phyloP scores from a whole-genome alignment of 2,888 invertebrate species.

The Ochropleura plecta region DNA sequence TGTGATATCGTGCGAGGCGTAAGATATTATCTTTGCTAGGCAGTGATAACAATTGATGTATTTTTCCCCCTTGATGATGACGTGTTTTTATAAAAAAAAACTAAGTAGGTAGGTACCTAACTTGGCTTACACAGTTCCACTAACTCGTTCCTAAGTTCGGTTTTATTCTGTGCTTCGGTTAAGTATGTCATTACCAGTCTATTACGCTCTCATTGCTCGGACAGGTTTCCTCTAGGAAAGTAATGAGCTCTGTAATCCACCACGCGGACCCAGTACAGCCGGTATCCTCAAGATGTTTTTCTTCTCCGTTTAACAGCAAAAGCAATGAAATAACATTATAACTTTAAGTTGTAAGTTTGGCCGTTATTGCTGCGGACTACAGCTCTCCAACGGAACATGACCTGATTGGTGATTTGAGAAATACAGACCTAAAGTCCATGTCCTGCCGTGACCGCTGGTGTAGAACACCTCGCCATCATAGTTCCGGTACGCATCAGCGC shows the following conservation, averaged over 20 bases:
- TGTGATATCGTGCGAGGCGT: slow-evolving; percentile 12
- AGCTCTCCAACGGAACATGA: not conserved
- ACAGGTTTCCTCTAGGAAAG: not conserved
- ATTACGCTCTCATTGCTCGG: not conserved
- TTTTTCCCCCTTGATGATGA: not conserved
- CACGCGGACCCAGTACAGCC: not conserved
- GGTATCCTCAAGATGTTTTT: not conserved
- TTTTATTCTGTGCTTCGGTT: no score
- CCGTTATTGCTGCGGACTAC: not conserved
- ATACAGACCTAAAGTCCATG: slow-evolving; percentile 77
- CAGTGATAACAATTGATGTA: slow-evolving; percentile 10
- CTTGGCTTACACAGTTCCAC: not conserved
- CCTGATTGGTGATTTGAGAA: not conserved
- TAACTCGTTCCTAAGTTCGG: not conserved
- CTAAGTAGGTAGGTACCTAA: not conserved
- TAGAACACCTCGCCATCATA: slow-evolving; percentile 72
- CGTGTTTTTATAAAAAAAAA: not conserved
- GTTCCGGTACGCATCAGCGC: slow-evolving; percentile 74
- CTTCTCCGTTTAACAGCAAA: no score
- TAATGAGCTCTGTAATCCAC: not conserved
- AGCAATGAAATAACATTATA: not conserved
- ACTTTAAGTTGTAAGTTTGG: not conserved
- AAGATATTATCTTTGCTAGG: slow-evolving; percentile 15
- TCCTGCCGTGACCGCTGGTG: slow-evolving; percentile 83
- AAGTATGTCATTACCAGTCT: not conserved